Conservation (phyloP, 2,797 vertebrate genomes). For the Alcedo atthis region DNA sequence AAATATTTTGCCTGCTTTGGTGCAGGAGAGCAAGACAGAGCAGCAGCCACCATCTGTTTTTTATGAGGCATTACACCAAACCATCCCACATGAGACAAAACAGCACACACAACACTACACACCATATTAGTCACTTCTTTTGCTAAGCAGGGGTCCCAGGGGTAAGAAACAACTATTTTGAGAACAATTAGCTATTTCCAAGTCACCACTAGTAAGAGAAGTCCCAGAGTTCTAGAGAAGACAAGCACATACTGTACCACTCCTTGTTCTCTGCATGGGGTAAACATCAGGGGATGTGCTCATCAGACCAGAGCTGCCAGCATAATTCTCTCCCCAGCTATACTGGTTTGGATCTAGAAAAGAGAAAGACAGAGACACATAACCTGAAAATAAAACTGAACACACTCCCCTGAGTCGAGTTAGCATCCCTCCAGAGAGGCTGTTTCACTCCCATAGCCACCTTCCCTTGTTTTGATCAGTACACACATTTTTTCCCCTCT, state of each 20-base stretch:
- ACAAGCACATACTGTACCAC: constrained; percentile 90
- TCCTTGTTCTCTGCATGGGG: constrained; percentile 90
- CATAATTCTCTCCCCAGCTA: constrained; percentile 99
- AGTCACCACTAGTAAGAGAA: neutral
- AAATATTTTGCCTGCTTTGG: neutral
- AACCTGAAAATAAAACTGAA: constrained; percentile 51
- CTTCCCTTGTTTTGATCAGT: neutral
- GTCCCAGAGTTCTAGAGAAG: constrained; percentile 8
- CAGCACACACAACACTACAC: neutral
- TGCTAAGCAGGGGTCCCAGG: neutral
- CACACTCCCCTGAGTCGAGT: neutral
- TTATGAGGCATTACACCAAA: neutral
- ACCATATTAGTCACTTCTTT: neutral
- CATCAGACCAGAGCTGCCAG: constrained; percentile 96
- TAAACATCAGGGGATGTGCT: constrained; percentile 92
- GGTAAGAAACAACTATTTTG: neutral
- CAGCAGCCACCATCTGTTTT: neutral
- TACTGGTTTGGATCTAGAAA: constrained; percentile 95
- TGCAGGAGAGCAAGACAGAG: neutral
- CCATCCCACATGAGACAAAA: neutral
- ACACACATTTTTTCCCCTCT: neutral
- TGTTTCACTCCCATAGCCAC: constrained; percentile 3
- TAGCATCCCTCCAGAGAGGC: constrained; percentile 20
- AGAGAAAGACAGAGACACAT: constrained; percentile 50
- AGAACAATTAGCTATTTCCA: neutral